Evolutionary conservation across 2,797 vertebrate genomes (phyloP), one percentile per base, ranked within the genome.

Genomic region (Neopelma chrysocephalum): DNA sequence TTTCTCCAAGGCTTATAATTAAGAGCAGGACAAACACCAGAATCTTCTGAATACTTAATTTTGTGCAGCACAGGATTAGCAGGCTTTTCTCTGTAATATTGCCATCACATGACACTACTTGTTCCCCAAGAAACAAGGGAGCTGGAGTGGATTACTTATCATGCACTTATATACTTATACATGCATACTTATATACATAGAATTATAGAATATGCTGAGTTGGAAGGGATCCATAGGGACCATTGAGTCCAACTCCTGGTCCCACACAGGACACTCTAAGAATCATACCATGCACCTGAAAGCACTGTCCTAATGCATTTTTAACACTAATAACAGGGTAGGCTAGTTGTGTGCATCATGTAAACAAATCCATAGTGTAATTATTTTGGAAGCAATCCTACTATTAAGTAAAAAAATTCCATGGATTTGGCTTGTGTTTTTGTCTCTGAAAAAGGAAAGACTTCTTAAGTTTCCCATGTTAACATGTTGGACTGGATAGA

Each of bases 401-500:
- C 13, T 71, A 95, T 77, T 91, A 93, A 96, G 38, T 10, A 60
- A 75, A 87, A 92, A 53, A 82, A 72, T 25, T n/a, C 1, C 11
- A 93, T 93, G 9, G 53, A 85, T 94, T 94, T 95, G 65, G 78
- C 64, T 96, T 91, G 45, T 47, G 62, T 61, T 94, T 94, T 90
- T 93, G 61, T 86, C 68, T 96, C 62, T 50, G 66, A 96, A 93
- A 95, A 96, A 94, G 43, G 72, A 97, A 97, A 87, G 22, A 23
- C 11, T 84, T 97, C 82, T 90, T 53, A 95, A 89, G 76, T 96
- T 98, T 98, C 95, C 93, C 95, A 96, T 95, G 95, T 93, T 97
- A 97, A 96, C 51, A 7, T 89, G 84, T 70, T 96, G 92, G 95
- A 96, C 84, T 58, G 65, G 65, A 92, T 88, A 96, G 93, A 82